Percentiles rank a stretch among this genome's conserved stretches.
These are phyloP conservation scores for Bufo gargarizans DNA, from an alignment of 2,113 vertebrate species.

Conservation along the genomic window DNA sequence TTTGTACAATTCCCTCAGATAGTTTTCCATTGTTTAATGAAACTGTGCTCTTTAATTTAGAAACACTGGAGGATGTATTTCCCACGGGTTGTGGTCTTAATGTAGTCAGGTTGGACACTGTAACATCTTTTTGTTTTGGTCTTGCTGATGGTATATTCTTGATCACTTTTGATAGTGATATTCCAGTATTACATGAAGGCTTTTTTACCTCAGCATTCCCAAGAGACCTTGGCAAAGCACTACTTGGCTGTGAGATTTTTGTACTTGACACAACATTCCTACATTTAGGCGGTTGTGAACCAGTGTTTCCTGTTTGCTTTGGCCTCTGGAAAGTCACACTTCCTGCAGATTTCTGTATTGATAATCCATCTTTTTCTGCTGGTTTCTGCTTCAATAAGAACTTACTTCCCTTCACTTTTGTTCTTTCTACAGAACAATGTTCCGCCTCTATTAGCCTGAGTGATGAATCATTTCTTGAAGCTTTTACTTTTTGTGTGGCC, in stretches of 20 bases:
- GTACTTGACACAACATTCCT: slow-evolving; percentile 44
- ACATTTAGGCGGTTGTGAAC: slow-evolving; percentile 35
- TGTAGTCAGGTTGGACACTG: slow-evolving; percentile 1
- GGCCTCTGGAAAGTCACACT: slow-evolving; percentile 54
- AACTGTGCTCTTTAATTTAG: slow-evolving; percentile 9
- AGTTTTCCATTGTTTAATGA: slow-evolving; percentile 25
- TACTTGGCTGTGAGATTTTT: slow-evolving; percentile 19
- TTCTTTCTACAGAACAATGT: slow-evolving; percentile 35
- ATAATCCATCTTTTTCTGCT: slow-evolving; percentile 51
- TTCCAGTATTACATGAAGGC: slow-evolving; percentile 1
- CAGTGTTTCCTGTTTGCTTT: slow-evolving; percentile 53
- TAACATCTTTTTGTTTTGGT: slow-evolving; percentile 38
- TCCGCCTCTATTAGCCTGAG: slow-evolving; percentile 22
- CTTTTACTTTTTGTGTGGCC: slow-evolving; percentile 49
- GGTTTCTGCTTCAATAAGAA: slow-evolving; percentile 49
- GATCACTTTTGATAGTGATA: slow-evolving; percentile 48
- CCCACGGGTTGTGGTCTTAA: slow-evolving; percentile 12
- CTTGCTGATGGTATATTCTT: slow-evolving; percentile 46
- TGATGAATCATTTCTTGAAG: slow-evolving; percentile 22
- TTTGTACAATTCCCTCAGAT: not conserved
- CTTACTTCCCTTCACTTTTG: slow-evolving; percentile 34
- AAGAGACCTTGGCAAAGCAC: not conserved
- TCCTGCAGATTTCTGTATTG: slow-evolving; percentile 56
- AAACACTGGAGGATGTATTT: not conserved
- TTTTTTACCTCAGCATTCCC: slow-evolving; percentile 24